These are phyloP conservation scores for Dissostichus mawsoni DNA, from an alignment of 2,113 vertebrate species.

Conservation along the genomic window DNA sequence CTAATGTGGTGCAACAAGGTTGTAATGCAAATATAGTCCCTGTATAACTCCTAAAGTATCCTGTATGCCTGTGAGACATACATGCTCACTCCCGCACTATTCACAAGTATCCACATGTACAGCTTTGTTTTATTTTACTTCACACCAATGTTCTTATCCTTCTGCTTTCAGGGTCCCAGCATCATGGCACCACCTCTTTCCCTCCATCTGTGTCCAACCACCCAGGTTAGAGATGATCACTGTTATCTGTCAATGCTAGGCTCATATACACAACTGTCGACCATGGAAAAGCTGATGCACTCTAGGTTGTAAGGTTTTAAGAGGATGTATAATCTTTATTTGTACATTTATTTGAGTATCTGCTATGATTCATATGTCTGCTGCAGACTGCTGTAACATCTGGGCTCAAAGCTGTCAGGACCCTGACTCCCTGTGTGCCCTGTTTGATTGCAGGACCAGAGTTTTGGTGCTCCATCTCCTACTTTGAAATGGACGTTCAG, in stretches of 20 bases:
- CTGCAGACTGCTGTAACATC: not conserved
- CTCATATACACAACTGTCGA: too few species aligned
- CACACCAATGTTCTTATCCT: constrained; percentile 6
- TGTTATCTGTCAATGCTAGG: not conserved
- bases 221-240: constrained; percentile 73
- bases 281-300: not conserved
- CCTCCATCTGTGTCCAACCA: constrained; percentile 73
- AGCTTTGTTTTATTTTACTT: not conserved
- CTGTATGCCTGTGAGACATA: not conserved
- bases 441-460: constrained; percentile 74
- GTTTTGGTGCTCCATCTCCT: constrained; percentile 86
- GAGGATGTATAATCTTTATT: not conserved
- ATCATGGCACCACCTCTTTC: constrained; percentile 79
- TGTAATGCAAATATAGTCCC: too few species aligned
- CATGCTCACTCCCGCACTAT: not conserved
- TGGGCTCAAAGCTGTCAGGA: not conserved
- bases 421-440: not conserved
- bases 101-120: not conserved
- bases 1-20: too few species aligned
- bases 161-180: constrained; percentile 81
- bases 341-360: too few species aligned
- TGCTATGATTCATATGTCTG: not conserved
- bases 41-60: too few species aligned
- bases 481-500: constrained; percentile 88
- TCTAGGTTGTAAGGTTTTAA: not conserved